Percentiles rank a stretch among this genome's conserved stretches.
These are phyloP conservation scores for Chitala chitala DNA, from an alignment of 2,113 vertebrate genomes.

Conservation along the genomic window DNA sequence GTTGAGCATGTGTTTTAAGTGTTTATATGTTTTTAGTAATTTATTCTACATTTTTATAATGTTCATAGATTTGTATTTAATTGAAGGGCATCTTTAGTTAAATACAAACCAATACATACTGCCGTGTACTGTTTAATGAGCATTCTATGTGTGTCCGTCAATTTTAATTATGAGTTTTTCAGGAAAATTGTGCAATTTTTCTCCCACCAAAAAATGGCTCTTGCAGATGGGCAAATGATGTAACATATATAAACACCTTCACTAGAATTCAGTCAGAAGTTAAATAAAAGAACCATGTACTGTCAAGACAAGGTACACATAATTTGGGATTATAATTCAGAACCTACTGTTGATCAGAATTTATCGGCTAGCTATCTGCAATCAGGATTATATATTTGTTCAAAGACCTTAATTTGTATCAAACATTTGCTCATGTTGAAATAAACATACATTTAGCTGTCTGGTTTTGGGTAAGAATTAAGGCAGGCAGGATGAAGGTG, in stretches of 20 bases:
- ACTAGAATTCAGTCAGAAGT: not conserved
- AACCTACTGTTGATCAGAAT: not conserved
- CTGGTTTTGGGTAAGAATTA: not conserved
- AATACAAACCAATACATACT: constrained; percentile 31
- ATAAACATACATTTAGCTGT: not conserved
- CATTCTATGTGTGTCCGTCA: constrained; percentile 33
- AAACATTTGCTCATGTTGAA: not conserved
- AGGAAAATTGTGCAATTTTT: constrained; percentile 30
- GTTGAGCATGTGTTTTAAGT: too few species aligned
- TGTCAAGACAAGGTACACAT: not conserved
- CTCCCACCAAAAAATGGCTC: constrained; percentile 13
- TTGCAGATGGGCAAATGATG: constrained; percentile 15
- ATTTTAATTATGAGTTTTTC: constrained; percentile 44
- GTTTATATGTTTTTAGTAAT: not conserved
- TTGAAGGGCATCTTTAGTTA: constrained; percentile 33
- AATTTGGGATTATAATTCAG: not conserved
- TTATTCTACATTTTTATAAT: constrained; percentile 3
- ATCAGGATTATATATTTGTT: not conserved
- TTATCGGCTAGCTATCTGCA: not conserved
- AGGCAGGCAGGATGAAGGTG: not conserved
- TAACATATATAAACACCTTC: not conserved
- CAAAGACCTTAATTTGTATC: not conserved
- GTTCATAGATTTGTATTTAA: constrained; percentile 18
- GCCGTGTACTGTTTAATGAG: constrained; percentile 36
- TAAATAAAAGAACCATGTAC: not conserved